Evolutionary conservation across 1,140 invertebrate species (phyloP).

Genomic region (Lordiphosa mommai): DNA sequence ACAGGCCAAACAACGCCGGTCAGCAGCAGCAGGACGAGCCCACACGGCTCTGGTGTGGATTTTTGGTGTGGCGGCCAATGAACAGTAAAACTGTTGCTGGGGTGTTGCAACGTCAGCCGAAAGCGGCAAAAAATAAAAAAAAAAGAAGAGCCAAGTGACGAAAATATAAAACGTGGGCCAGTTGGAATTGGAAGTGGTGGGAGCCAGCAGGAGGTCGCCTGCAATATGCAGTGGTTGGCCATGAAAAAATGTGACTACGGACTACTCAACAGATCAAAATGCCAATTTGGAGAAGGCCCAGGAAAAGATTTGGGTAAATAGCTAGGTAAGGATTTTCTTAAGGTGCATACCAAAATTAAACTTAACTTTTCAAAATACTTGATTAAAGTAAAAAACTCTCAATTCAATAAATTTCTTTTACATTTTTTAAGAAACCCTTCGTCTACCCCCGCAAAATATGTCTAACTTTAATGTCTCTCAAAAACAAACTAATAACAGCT

Average conservation of each 20-base stretch:
- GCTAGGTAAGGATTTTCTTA: no score
- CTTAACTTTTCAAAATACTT: no score
- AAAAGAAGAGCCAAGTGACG: slow-evolving; percentile 42
- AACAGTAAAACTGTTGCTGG: slow-evolving; percentile 72
- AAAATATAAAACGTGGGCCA: slow-evolving; percentile 52
- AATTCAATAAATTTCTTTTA: no score
- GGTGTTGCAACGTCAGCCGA: slow-evolving; percentile 43
- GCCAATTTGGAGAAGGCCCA: no score
- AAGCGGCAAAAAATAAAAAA: slow-evolving; percentile 35
- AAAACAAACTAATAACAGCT: no score
- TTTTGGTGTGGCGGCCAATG: slow-evolving; percentile 66
- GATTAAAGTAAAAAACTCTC: no score
- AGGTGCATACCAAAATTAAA: no score
- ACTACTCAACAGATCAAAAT: background rate
- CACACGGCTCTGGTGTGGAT: slow-evolving; percentile 31
- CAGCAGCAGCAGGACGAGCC: slow-evolving; percentile 40
- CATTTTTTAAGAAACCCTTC: no score
- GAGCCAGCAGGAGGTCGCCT: slow-evolving; percentile 5
- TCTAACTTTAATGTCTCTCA: no score
- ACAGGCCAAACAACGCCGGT: slow-evolving; percentile 59
- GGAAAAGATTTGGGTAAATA: no score
- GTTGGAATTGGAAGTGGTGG: background rate
- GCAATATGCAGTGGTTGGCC: background rate
- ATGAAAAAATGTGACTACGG: background rate
- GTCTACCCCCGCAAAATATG: no score